Percentiles rank a stretch among this genome's conserved stretches.
These are phyloP conservation scores for Siniperca undulata DNA, from an alignment of 2,797 vertebrate species.

Conservation along the genomic window DNA sequence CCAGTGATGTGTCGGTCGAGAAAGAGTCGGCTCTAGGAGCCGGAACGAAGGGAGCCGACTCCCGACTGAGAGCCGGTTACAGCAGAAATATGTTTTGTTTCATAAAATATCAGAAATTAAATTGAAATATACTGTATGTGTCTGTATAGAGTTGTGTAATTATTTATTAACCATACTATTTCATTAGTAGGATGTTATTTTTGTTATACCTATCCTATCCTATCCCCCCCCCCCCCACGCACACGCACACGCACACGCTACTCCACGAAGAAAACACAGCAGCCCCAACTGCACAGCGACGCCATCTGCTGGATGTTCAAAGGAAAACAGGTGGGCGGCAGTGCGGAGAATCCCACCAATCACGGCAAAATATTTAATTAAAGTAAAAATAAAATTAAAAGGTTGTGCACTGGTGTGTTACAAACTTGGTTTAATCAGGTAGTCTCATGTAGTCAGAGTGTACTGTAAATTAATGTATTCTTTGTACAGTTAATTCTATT, in stretches of 20 bases:
- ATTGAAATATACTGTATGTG: no score
- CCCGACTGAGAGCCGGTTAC: no score
- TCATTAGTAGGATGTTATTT: no score
- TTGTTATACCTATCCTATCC: no score
- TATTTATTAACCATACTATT: no score
- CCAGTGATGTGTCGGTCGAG: background rate
- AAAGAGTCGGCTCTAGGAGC: no score
- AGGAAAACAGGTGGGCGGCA: background rate
- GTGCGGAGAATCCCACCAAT: background rate
- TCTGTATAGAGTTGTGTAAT: no score
- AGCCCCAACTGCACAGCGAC: background rate
- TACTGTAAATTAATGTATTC: background rate
- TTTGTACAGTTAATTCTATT: background rate
- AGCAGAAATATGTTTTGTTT: no score
- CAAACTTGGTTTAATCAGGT: background rate
- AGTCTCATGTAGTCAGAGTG: no score
- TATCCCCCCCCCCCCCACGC: no score
- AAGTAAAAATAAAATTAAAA: background rate
- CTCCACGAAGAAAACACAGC: background rate
- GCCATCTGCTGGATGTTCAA: conserved; percentile 51
- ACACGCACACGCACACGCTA: background rate
- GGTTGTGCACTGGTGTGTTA: background rate
- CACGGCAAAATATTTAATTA: background rate
- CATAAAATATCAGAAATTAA: no score
- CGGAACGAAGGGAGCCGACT: no score